Base-by-base conservation (phyloP, 92 coral and sea anemone species). In the Parazoanthus darwini region DNA sequence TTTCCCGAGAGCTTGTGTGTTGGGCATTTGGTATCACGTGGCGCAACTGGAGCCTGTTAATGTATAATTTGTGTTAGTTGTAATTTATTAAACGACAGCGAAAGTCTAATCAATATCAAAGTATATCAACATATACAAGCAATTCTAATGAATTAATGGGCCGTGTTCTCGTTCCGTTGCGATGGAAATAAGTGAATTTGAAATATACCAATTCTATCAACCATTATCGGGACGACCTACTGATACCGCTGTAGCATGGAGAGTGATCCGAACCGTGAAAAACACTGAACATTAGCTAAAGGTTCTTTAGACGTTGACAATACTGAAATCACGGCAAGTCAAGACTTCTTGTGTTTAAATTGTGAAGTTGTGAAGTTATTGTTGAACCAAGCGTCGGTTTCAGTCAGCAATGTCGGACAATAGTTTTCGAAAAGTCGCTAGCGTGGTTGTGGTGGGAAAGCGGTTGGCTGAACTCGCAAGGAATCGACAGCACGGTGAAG, bases 371-470 rank as follows among this genome's bases (percentile, higher is more conserved):
- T 66, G 42, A 84, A 70, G 87, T 43, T 82, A 2, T 66, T 42
- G 46, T 37, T 66, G 38, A 20, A 42, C 10, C 77, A 23, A 39
- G 50, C 86, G 11, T 38, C n/a, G 76, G 39, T 44, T 42, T 13
- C 26, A 46, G 38, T 13, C 26, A 46, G 38, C 13, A 25, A 84
- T 84, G 87, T 71, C 87, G 87, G 68, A 84, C n/a, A 84, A 72
- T 29, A 29, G 33, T 50, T 84, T 84, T 54, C 33, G 87, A 46
- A 84, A 84, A 36, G 66, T 84, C 23, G 87, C 87, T 1, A 84
- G 87, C 43, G 87, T 84, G 20, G 87, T 84, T 72, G 23, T 84
- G 44, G 78, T 72, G 23, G 87, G 87, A 51, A 84, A 84, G 26
- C 78, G 87, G 16, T 71, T 84, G 18, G 87, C 87, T 37, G 87